phyloP scores from a whole-genome alignment of 2,797 vertebrate genomes.

The Danio jaintianensis region DNA sequence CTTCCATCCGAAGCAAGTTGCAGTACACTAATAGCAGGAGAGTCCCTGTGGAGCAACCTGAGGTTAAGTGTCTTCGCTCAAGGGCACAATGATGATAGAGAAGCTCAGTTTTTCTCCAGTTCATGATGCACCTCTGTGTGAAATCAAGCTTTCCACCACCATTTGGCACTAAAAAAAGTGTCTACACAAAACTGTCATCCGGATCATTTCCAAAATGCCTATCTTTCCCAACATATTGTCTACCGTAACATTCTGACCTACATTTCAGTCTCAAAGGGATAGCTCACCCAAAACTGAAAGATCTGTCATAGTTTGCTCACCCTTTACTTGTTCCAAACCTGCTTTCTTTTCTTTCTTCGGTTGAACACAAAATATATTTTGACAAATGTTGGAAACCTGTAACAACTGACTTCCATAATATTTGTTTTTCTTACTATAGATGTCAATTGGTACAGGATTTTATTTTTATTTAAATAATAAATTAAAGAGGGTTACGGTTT shows the following conservation, averaged over 20 bases:
- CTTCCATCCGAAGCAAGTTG: neutral
- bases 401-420: too few species aligned
- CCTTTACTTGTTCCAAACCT: too few species aligned
- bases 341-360: too few species aligned
- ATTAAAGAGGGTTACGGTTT: too few species aligned
- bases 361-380: too few species aligned
- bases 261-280: neutral
- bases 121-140: constrained; percentile 16
- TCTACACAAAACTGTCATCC: constrained; percentile 2
- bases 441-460: too few species aligned
- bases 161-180: constrained; percentile 26
- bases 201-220: constrained; percentile 7
- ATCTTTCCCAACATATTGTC: constrained; percentile 3
- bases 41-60: constrained; percentile 40
- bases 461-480: too few species aligned
- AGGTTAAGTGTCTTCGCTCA: constrained; percentile 29
- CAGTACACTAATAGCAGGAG: constrained; percentile 25
- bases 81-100: constrained; percentile 28
- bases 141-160: constrained; percentile 25
- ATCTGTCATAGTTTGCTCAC: too few species aligned
- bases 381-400: too few species aligned
- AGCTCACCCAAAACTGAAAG: too few species aligned
- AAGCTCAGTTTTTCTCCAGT: neutral
- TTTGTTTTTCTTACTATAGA: too few species aligned
- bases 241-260: neutral